These are phyloP conservation scores for Drosophila putrida DNA, from an alignment of 2,888 invertebrate genomes.

Conservation along the genomic window DNA sequence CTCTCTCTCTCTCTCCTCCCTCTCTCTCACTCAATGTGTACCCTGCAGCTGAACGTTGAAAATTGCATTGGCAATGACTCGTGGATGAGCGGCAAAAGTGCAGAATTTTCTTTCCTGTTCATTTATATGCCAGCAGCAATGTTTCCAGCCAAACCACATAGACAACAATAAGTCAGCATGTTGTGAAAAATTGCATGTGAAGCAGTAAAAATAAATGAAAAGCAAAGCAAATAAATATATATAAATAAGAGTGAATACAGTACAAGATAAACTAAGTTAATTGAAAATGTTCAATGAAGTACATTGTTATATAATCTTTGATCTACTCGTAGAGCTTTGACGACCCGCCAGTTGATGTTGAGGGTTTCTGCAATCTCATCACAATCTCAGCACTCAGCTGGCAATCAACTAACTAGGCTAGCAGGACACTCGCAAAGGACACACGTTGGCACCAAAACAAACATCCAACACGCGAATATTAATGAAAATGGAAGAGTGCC, in stretches of 20 bases:
- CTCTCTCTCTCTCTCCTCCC: background rate
- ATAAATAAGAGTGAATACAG: background rate
- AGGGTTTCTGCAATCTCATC: background rate
- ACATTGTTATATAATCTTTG: constrained; percentile 8
- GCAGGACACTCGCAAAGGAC: background rate
- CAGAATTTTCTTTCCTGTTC: constrained; percentile 33
- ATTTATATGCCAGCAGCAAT: constrained; percentile 49
- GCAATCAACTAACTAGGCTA: background rate
- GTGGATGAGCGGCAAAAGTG: constrained; percentile 29
- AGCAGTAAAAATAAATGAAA: constrained; percentile 21
- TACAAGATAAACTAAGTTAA: constrained; percentile 11
- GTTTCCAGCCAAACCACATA: constrained; percentile 39
- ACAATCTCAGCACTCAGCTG: background rate
- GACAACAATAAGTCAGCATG: constrained; percentile 35
- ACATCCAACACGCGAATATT: background rate
- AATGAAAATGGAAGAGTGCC: background rate
- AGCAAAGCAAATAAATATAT: constrained; percentile 13
- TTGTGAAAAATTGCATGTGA: constrained; percentile 35
- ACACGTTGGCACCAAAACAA: background rate
- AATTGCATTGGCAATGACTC: constrained; percentile 59
- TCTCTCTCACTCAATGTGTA: constrained; percentile 3
- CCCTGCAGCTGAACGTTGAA: constrained; percentile 42
- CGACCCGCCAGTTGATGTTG: background rate
- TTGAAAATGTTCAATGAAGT: constrained; percentile 4
- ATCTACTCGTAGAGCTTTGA: constrained; percentile 1